A percentile compares a stretch with the other conserved stretches of the same genome.
Evolutionary conservation across 2,113 vertebrate genomes (phyloP).

Genomic region (Tylochromis polylepis): DNA sequence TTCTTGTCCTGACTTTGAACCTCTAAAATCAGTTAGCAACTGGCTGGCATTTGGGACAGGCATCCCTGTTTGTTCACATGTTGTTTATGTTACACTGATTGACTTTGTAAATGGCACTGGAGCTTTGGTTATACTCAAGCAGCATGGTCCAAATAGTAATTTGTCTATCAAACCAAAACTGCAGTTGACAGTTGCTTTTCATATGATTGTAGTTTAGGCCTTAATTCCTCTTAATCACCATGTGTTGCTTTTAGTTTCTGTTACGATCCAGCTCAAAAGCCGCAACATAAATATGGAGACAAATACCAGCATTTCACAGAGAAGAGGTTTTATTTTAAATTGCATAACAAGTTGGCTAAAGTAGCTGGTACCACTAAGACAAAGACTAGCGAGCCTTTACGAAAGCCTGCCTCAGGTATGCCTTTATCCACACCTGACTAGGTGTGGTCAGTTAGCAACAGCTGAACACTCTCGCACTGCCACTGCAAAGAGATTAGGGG

Average conservation of each 20-base stretch:
- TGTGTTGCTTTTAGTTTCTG: background rate
- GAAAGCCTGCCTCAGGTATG: too few species aligned
- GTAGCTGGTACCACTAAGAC: too few species aligned
- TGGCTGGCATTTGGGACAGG: background rate
- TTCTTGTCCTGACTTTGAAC: slow-evolving; percentile 39
- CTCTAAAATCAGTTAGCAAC: background rate
- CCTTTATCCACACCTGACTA: too few species aligned
- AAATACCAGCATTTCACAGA: too few species aligned
- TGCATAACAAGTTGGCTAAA: too few species aligned
- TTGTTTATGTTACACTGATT: background rate
- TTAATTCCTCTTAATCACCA: background rate
- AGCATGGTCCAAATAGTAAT: background rate
- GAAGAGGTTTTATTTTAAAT: too few species aligned
- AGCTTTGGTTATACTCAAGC: background rate
- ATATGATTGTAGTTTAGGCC: background rate
- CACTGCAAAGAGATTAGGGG: too few species aligned
- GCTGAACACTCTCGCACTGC: too few species aligned
- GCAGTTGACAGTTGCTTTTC: background rate
- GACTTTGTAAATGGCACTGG: slow-evolving; percentile 25
- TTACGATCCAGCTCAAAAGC: too few species aligned
- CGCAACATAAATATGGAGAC: too few species aligned
- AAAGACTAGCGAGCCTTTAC: too few species aligned
- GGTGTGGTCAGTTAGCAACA: too few species aligned
- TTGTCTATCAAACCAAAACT: background rate
- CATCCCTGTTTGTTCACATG: slow-evolving; percentile 29